Percentiles rank a stretch among this genome's conserved stretches.
Evolutionary conservation across 2,797 vertebrate species (phyloP).

Genomic region (Clarias pachynema): DNA sequence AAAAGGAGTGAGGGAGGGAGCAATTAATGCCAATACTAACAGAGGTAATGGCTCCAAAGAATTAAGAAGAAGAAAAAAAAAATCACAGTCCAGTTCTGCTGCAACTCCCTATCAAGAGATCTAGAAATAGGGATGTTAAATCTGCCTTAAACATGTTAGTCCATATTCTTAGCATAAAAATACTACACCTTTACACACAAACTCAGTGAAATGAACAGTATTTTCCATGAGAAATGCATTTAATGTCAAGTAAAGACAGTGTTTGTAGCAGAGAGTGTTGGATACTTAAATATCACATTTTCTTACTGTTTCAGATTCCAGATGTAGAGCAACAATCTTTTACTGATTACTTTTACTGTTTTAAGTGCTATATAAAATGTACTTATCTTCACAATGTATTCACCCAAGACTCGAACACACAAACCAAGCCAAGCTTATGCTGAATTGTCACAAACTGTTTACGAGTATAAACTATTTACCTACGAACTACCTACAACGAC

Average conservation of each 20-base stretch:
- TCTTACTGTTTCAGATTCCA: slow-evolving; percentile 21
- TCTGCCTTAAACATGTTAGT: neutral
- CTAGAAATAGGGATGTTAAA: neutral
- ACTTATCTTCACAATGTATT: too few relatives aligned
- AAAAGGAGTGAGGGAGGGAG: slow-evolving; percentile 60
- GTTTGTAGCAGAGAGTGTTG: neutral
- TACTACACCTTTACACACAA: neutral
- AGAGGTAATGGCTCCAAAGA: slow-evolving; percentile 66
- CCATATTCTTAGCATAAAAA: neutral
- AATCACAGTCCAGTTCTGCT: neutral
- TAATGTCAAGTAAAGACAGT: neutral
- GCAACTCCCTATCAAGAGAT: neutral
- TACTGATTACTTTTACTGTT: neutral
- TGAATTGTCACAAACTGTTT: too few relatives aligned
- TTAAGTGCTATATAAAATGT: neutral
- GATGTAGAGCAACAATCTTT: neutral
- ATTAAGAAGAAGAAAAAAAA: neutral
- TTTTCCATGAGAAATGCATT: neutral
- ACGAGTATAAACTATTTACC: too few relatives aligned
- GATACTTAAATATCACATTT: slow-evolving; percentile 16
- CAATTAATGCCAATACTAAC: slow-evolving; percentile 79
- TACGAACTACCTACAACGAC: too few relatives aligned
- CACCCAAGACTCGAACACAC: too few relatives aligned
- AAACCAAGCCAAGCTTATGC: too few relatives aligned
- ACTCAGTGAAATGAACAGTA: neutral